Base-by-base conservation (phyloP, 2,797 vertebrate species). In the Girardinus metallicus region DNA sequence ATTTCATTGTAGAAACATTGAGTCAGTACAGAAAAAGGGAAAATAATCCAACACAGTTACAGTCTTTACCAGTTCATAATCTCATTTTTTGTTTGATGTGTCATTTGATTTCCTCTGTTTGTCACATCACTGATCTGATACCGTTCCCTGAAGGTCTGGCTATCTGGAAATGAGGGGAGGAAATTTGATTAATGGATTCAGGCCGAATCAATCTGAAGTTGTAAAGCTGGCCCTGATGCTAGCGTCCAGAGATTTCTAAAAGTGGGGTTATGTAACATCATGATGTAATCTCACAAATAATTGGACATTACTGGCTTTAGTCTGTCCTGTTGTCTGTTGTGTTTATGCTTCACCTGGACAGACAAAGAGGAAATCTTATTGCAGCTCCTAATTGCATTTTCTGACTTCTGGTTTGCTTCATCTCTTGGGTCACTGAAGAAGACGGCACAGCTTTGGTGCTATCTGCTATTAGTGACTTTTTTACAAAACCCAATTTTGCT, bases 301-400 rank as follows among this genome's bases (percentile, higher is more conserved):
- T 87, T 84, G 77, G 82, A 78, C 73, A 91, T 89, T 83, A 88
- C 47, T 78, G 83, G 68, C 81, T 83, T 82, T 64, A 57, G 84
- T 84, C 49, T 83, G 75, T 75, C 77, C 74, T 81, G 84, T 76
- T 74, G 60, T 76, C n/a, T 81, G 78, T 79, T 76, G 68, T 87
- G 70, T 72, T 47, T 83, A 49, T 75, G 79, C 77, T 88, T 80
- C 81, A 87, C 82, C 88, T 90, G 89, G 70, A 75, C 70, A 74
- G 77, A 79, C 87, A 13, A 85, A 91, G 78, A 85, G 71, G 76
- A 92, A 85, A 90, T 90, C 83, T 90, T 86, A 92, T 92, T 91
- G 86, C 82, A 78, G 84, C 85, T 85, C 18, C 44, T 94, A 93
- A 95, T 94, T 82, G 87, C 78, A 94, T 95, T 94, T 93, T 81